Evolutionary conservation across 2,113 vertebrate species (phyloP).

Genomic region (Platysternon megacephalum): DNA sequence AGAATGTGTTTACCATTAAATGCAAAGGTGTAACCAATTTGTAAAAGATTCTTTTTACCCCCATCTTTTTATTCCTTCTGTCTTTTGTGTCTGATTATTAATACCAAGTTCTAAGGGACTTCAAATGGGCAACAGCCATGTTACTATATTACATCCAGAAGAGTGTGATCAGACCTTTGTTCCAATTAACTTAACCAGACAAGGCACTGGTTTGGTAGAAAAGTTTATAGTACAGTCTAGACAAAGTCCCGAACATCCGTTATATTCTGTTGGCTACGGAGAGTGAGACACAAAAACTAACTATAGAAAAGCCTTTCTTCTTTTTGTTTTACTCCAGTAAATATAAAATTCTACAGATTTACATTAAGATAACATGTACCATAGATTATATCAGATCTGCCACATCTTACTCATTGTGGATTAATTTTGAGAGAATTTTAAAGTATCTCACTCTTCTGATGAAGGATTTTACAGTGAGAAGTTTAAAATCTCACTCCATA

Average conservation of each 20-base stretch:
- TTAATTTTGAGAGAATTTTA: background rate
- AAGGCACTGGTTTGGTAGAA: background rate
- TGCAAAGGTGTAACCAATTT: background rate
- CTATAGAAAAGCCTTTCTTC: fast-evolving
- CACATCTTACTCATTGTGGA: background rate
- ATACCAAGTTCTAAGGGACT: background rate
- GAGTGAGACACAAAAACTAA: background rate
- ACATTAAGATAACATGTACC: background rate
- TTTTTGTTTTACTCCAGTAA: background rate
- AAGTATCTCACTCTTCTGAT: background rate
- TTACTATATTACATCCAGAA: background rate
- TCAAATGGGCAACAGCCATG: background rate
- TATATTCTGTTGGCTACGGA: conserved; percentile 7
- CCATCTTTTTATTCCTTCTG: background rate
- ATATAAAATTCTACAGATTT: background rate
- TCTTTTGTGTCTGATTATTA: background rate
- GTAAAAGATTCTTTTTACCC: background rate
- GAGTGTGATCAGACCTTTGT: background rate
- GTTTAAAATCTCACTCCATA: background rate
- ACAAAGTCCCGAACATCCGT: conserved; percentile 32
- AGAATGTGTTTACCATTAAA: background rate
- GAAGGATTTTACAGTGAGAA: background rate
- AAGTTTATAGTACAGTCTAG: background rate
- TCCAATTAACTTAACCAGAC: background rate
- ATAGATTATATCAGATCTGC: background rate